These are phyloP conservation scores for Boloria euphrosyne DNA, from an alignment of 2,888 invertebrate genomes.

Conservation along the genomic window DNA sequence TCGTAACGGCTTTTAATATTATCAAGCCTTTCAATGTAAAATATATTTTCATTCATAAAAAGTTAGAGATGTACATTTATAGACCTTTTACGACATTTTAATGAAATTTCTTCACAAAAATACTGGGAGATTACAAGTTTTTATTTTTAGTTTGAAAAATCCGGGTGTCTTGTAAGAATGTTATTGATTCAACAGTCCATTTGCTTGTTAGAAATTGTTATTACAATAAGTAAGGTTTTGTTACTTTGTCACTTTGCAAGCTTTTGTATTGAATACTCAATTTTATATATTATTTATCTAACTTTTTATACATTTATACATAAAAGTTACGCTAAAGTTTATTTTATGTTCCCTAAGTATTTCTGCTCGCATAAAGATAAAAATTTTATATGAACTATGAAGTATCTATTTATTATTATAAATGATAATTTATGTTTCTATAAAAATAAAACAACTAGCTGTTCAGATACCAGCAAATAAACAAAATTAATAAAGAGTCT, in stretches of 20 bases:
- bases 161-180: conserved; percentile 7
- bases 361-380: too few relatives aligned
- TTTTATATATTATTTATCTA: too few relatives aligned
- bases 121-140: background rate
- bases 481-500: too few relatives aligned
- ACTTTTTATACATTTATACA: too few relatives aligned
- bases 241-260: background rate
- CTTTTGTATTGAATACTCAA: too few relatives aligned
- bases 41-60: conserved; percentile 23
- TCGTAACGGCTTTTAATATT: conserved; percentile 18
- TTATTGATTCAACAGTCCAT: conserved; percentile 41
- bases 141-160: conserved; percentile 9
- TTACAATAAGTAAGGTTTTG: background rate
- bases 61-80: conserved; percentile 11
- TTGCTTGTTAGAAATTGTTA: conserved; percentile 14
- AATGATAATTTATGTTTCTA: too few relatives aligned
- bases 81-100: conserved; percentile 19
- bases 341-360: too few relatives aligned
- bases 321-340: too few relatives aligned
- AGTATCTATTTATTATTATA: too few relatives aligned
- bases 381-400: too few relatives aligned
- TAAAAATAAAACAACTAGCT: too few relatives aligned
- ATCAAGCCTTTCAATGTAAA: conserved; percentile 14
- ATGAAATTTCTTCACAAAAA: conserved; percentile 12
- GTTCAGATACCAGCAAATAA: too few relatives aligned